Evolutionary conservation across 2,113 vertebrate species (phyloP).

Genomic region (Dasyornis broadbenti): DNA sequence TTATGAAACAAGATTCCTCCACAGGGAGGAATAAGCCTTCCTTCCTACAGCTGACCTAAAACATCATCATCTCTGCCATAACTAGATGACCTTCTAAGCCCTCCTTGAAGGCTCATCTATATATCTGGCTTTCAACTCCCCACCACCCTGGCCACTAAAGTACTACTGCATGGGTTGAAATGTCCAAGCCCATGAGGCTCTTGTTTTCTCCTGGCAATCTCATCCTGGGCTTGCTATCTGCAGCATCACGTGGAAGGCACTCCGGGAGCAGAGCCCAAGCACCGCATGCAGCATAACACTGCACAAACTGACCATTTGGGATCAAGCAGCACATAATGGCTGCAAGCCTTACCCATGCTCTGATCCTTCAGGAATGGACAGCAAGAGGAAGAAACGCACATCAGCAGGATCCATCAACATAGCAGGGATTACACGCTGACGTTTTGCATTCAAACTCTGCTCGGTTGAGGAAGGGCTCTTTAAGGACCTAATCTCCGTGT

Average conservation of each 20-base stretch:
- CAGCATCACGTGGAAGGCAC: background rate
- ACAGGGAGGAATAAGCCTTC: background rate
- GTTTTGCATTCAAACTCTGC: background rate
- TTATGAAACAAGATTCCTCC: background rate
- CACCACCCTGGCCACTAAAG: background rate
- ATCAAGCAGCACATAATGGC: background rate
- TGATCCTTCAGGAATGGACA: background rate
- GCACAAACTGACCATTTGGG: accelerated
- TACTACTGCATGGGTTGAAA: background rate
- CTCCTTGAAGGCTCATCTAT: background rate
- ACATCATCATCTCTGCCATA: background rate
- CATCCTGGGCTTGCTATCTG: background rate
- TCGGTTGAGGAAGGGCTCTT: background rate
- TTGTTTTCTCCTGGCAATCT: background rate
- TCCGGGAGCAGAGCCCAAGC: background rate
- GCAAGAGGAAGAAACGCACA: background rate
- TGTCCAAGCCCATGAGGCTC: background rate
- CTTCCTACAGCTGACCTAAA: background rate
- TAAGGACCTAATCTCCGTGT: slow-evolving; percentile 35
- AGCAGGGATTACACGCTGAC: background rate
- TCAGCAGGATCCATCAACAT: background rate
- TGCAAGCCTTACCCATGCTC: background rate
- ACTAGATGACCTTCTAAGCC: background rate
- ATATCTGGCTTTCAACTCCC: background rate
- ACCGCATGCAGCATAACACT: accelerated